These are phyloP conservation scores for Sebastes paucispinis DNA, from an alignment of 2,797 vertebrate species.

Conservation along the genomic window DNA sequence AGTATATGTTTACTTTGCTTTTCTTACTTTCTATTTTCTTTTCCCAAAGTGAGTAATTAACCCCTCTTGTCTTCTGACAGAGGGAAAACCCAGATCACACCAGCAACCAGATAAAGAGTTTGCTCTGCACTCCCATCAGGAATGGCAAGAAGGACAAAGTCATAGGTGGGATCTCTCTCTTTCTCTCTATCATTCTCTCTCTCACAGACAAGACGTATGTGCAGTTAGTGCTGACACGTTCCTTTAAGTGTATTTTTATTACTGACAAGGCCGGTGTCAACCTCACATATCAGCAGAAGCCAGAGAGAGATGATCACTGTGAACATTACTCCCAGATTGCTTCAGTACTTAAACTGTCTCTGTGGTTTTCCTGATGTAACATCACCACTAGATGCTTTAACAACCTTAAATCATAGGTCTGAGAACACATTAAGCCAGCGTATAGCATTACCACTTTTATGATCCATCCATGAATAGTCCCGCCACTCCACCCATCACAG, in stretches of 20 bases:
- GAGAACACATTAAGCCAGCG: not conserved
- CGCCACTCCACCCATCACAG: slow-evolving; percentile 31
- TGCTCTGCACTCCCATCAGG: slow-evolving; percentile 95
- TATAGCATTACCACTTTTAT: slow-evolving; percentile 12
- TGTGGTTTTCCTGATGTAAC: not conserved
- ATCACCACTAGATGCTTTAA: not conserved
- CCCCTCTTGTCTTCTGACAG: slow-evolving; percentile 70
- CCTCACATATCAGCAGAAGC: not conserved
- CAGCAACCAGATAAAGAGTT: slow-evolving; percentile 85
- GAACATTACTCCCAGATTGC: not conserved
- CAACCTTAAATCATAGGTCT: not conserved
- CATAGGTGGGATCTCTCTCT: slow-evolving; percentile 85
- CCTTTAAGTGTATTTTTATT: not conserved
- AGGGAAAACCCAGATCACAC: slow-evolving; percentile 85
- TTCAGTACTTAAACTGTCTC: not conserved
- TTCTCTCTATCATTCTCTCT: not conserved
- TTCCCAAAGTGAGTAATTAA: not conserved
- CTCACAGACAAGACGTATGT: not conserved
- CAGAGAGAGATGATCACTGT: not conserved
- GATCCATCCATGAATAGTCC: slow-evolving; percentile 3
- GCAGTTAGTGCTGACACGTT: not conserved
- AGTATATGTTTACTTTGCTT: slow-evolving; percentile 49
- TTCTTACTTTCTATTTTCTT: not conserved
- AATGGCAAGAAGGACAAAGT: slow-evolving; percentile 99
- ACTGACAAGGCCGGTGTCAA: not conserved